Conservation (phyloP, 2,888 invertebrate genomes). For the Dasysyrphus albostriatus region DNA sequence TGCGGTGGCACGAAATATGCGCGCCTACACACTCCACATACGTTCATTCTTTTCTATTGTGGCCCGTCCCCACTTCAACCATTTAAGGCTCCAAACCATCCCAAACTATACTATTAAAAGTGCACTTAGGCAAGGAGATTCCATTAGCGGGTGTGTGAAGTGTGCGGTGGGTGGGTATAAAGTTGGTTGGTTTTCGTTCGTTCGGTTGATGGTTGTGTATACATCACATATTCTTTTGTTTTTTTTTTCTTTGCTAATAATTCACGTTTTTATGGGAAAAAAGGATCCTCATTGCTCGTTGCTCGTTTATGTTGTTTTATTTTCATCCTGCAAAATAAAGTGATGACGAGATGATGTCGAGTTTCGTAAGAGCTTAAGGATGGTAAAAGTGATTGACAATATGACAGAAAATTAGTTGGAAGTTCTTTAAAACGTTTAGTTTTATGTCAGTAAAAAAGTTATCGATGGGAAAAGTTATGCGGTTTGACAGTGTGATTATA, state of each 20-base stretch:
- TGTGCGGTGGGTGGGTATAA: slow-evolving; percentile 27
- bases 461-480: background rate
- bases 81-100: slow-evolving; percentile 58
- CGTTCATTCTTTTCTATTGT: slow-evolving; percentile 33
- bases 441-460: slow-evolving; percentile 12
- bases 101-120: slow-evolving; percentile 74
- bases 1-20: slow-evolving; percentile 74
- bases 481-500: slow-evolving; percentile 11
- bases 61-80: slow-evolving; percentile 39
- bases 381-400: slow-evolving; percentile 49
- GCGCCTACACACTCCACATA: slow-evolving; percentile 64
- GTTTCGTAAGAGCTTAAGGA: slow-evolving; percentile 28
- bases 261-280: slow-evolving; percentile 43
- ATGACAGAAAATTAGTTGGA: slow-evolving; percentile 31
- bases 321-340: slow-evolving; percentile 18
- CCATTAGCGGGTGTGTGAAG: slow-evolving; percentile 72
- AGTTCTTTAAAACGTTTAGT: slow-evolving; percentile 22
- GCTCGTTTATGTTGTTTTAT: slow-evolving; percentile 19
- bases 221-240: slow-evolving; percentile 35
- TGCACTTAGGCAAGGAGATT: slow-evolving; percentile 74
- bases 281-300: slow-evolving; percentile 23
- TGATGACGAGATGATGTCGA: slow-evolving; percentile 20
- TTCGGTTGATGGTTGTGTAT: slow-evolving; percentile 22
- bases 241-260: slow-evolving; percentile 66
- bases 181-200: background rate